Evolutionary conservation across 2,888 invertebrate genomes (phyloP).

Genomic region (Galerucella calmariensis): DNA sequence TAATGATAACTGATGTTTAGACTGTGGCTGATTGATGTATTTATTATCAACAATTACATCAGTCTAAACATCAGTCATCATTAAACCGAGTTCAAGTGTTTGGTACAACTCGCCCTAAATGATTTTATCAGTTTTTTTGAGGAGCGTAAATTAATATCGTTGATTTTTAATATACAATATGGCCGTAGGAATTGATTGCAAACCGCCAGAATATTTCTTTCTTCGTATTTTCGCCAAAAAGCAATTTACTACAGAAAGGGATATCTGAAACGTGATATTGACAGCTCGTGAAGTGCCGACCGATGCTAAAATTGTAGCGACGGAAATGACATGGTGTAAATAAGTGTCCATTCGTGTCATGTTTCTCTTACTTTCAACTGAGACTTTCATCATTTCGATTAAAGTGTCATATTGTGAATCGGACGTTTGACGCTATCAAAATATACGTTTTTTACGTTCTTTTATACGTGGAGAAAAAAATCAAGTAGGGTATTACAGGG

Average conservation of each 20-base stretch:
- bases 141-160: background rate
- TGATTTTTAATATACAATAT: conserved; percentile 1
- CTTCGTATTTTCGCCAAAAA: conserved; percentile 19
- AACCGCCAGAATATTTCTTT: conserved; percentile 7
- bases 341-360: conserved; percentile 37
- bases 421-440: conserved; percentile 4
- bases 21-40: too few relatives aligned
- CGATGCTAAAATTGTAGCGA: conserved; percentile 30
- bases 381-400: conserved; percentile 20
- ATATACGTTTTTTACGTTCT: background rate
- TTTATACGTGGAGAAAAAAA: background rate
- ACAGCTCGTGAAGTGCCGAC: conserved; percentile 31
- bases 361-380: conserved; percentile 24
- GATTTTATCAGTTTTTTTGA: too few relatives aligned
- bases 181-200: background rate
- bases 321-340: conserved; percentile 35
- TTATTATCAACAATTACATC: too few relatives aligned
- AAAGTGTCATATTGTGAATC: conserved; percentile 17
- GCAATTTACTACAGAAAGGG: conserved; percentile 34
- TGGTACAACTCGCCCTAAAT: too few relatives aligned
- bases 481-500: too few relatives aligned
- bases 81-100: too few relatives aligned
- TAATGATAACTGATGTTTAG: too few relatives aligned
- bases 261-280: conserved; percentile 39
- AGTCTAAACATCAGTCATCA: too few relatives aligned